Evolutionary conservation across 2,797 vertebrate genomes (phyloP).

Genomic region (Antrozous pallidus): DNA sequence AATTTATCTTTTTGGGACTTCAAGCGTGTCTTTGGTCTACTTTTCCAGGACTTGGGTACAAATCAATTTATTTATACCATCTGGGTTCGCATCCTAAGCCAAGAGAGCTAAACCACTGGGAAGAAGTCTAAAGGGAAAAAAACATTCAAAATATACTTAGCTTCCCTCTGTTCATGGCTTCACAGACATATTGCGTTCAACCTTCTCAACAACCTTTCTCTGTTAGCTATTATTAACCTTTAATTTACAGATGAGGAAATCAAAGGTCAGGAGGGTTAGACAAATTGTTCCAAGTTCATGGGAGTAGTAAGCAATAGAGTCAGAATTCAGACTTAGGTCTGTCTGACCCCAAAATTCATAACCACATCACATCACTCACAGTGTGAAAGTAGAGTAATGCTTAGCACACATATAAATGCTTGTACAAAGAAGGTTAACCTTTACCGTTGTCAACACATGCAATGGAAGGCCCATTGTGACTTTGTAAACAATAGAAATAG

Average conservation of each 20-base stretch:
- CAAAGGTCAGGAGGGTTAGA: neutral
- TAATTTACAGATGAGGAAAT: neutral
- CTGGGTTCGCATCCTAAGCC: neutral
- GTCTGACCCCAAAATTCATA: neutral
- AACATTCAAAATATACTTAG: neutral
- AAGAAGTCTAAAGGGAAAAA: neutral
- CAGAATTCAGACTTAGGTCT: slow-evolving; percentile 22
- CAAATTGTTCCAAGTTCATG: neutral
- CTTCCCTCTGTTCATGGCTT: neutral
- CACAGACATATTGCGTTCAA: neutral
- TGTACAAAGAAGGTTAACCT: neutral
- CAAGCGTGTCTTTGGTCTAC: neutral
- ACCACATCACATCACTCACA: neutral
- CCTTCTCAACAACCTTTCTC: neutral
- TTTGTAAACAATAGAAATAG: neutral
- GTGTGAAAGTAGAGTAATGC: neutral
- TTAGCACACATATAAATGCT: neutral
- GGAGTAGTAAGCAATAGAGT: neutral
- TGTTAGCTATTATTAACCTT: neutral
- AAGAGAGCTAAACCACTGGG: neutral
- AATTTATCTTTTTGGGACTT: neutral
- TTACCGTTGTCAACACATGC: neutral
- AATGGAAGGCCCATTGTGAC: neutral
- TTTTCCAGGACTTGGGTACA: slow-evolving; percentile 12
- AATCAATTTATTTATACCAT: neutral